Evolutionary conservation across 2,113 vertebrate genomes (phyloP).

Genomic region (Anolis sagrei): DNA sequence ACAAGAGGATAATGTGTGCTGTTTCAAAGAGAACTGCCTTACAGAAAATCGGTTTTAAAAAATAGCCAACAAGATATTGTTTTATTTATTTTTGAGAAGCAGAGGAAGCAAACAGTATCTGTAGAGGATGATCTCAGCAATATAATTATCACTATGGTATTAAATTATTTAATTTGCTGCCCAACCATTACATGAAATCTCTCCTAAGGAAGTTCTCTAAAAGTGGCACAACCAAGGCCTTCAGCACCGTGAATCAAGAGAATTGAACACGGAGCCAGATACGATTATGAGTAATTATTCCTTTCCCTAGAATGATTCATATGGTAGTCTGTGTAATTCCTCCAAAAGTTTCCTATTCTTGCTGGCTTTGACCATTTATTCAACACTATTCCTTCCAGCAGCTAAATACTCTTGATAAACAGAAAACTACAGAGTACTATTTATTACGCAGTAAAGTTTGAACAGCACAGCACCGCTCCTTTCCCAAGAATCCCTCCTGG

Average conservation of each 20-base stretch:
- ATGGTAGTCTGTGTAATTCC: too few species aligned
- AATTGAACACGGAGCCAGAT: too few species aligned
- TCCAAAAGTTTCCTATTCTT: not conserved
- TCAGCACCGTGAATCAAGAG: too few species aligned
- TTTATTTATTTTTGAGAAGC: not conserved
- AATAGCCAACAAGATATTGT: not conserved
- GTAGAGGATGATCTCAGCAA: too few species aligned
- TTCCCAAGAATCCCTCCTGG: not conserved
- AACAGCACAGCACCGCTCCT: slow-evolving; percentile 3
- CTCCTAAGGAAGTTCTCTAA: not conserved
- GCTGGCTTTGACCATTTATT: not conserved
- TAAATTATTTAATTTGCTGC: too few species aligned
- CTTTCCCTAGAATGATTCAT: too few species aligned
- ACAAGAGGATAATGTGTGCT: not conserved
- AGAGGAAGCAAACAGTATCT: not conserved
- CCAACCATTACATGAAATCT: too few species aligned
- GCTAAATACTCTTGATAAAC: not conserved
- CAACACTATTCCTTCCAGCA: not conserved
- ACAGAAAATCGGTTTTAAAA: not conserved
- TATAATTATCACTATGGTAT: not conserved
- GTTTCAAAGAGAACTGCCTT: not conserved
- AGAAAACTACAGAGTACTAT: not conserved
- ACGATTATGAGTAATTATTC: too few species aligned
- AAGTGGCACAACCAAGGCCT: not conserved
- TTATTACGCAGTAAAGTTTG: not conserved